Evolutionary conservation across 2,888 invertebrate genomes (phyloP).

Genomic region (Reticulitermes lucifugus): DNA sequence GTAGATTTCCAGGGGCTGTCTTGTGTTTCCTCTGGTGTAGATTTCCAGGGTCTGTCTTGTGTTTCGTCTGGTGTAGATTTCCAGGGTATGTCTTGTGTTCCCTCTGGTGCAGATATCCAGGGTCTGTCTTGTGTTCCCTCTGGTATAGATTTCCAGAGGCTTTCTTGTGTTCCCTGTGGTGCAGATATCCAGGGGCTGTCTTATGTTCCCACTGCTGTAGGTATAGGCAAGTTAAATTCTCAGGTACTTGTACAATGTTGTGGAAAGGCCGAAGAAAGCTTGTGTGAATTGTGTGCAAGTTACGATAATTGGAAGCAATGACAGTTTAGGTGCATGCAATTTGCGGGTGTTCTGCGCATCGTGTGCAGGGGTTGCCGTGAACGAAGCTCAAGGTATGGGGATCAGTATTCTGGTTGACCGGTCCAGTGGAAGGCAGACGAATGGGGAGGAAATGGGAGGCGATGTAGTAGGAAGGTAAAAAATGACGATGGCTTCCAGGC

Average conservation of each 20-base stretch:
- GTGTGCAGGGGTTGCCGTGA: slow-evolving; percentile 11
- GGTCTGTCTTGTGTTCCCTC: no score
- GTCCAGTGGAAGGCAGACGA: slow-evolving; percentile 42
- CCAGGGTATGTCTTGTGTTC: no score
- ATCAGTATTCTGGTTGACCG: slow-evolving; percentile 48
- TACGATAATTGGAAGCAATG: not conserved
- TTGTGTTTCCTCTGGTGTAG: no score
- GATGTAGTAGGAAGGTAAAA: slow-evolving; percentile 45
- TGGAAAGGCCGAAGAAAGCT: not conserved
- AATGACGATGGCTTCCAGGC: slow-evolving; percentile 41
- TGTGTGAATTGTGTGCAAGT: not conserved
- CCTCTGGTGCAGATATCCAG: no score
- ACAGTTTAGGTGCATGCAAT: not conserved
- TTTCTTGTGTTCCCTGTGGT: no score
- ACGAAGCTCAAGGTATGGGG: slow-evolving; percentile 2
- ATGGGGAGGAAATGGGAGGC: slow-evolving; percentile 25
- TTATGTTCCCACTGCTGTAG: no score
- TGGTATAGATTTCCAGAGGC: no score
- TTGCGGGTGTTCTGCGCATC: not conserved
- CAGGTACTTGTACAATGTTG: not conserved
- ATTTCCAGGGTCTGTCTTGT: no score
- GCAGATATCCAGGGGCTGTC: no score
- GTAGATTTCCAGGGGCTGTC: no score
- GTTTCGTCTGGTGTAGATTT: no score
- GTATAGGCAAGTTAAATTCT: not conserved